Conservation (phyloP, 1,140 invertebrate species). For the Cherax quadricarinatus region DNA sequence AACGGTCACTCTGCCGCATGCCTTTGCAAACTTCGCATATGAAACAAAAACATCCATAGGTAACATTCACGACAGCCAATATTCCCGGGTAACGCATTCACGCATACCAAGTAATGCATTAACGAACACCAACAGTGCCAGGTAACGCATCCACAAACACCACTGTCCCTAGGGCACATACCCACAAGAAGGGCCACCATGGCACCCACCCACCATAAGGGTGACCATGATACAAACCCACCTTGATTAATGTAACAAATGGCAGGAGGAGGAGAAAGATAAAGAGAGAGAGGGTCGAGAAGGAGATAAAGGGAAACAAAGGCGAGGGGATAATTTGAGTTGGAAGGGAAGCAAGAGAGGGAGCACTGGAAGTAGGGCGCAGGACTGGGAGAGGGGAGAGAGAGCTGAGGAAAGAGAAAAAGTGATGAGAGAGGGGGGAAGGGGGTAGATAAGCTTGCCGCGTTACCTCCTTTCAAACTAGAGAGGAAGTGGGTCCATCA, state of each 20-base stretch:
- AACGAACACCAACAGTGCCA: no score
- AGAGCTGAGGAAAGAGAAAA: neutral
- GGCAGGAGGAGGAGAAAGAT: neutral
- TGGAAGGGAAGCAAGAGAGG: neutral
- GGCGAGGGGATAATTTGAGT: slow-evolving; percentile 4
- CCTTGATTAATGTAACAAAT: neutral
- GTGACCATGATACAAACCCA: neutral
- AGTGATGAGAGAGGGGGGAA: neutral
- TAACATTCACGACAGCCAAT: no score
- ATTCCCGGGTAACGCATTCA: no score
- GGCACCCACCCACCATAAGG: neutral
- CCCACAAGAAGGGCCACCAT: neutral
- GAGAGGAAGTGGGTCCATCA: no score
- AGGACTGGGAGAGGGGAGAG: neutral
- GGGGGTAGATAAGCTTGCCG: neutral
- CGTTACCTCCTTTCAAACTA: neutral
- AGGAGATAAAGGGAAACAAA: slow-evolving; percentile 3
- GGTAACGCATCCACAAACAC: no score
- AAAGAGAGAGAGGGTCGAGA: slow-evolving; percentile 2
- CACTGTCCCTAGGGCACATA: neutral
- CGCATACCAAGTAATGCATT: no score
- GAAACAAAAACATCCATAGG: no score
- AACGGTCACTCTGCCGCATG: no score
- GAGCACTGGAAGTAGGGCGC: neutral
- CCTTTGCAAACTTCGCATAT: no score